These are phyloP conservation scores for Synanthedon myopaeformis DNA, from an alignment of 2,888 invertebrate genomes.

Conservation along the genomic window DNA sequence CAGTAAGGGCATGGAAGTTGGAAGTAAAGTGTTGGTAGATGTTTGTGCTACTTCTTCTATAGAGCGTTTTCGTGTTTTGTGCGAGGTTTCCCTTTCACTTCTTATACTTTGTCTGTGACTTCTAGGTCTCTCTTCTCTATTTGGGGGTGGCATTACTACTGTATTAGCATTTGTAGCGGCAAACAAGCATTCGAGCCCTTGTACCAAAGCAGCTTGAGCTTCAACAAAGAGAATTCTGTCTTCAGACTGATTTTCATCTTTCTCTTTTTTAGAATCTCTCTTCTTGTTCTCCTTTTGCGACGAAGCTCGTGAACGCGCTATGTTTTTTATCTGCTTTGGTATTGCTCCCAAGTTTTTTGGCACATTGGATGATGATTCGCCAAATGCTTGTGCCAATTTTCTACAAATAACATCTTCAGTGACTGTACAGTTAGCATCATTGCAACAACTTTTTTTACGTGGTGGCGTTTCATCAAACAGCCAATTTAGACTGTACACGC, in stretches of 20 bases:
- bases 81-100: constrained; percentile 50
- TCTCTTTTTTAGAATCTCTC: constrained; percentile 57
- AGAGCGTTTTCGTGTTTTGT: constrained; percentile 62
- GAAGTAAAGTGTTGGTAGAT: constrained; percentile 75
- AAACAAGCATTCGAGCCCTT: constrained; percentile 63
- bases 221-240: constrained; percentile 55
- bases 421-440: constrained; percentile 27
- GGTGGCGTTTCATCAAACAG: constrained; percentile 37
- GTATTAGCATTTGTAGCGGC: constrained; percentile 64
- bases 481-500: constrained; percentile 62
- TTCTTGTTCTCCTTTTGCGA: constrained; percentile 70
- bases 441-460: constrained; percentile 18
- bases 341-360: constrained; percentile 78
- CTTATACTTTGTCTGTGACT: constrained; percentile 52
- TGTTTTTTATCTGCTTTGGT: constrained; percentile 75
- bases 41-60: constrained; percentile 74
- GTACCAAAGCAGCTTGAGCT: constrained; percentile 70
- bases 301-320: constrained; percentile 66
- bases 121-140: constrained; percentile 47
- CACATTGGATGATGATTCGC: constrained; percentile 57
- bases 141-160: constrained; percentile 57
- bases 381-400: constrained; percentile 45
- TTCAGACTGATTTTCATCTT: constrained; percentile 54
- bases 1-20: constrained; percentile 72
- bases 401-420: constrained; percentile 38